Base-by-base conservation (phyloP, 2,113 vertebrate genomes). In the Prolemur simus region DNA sequence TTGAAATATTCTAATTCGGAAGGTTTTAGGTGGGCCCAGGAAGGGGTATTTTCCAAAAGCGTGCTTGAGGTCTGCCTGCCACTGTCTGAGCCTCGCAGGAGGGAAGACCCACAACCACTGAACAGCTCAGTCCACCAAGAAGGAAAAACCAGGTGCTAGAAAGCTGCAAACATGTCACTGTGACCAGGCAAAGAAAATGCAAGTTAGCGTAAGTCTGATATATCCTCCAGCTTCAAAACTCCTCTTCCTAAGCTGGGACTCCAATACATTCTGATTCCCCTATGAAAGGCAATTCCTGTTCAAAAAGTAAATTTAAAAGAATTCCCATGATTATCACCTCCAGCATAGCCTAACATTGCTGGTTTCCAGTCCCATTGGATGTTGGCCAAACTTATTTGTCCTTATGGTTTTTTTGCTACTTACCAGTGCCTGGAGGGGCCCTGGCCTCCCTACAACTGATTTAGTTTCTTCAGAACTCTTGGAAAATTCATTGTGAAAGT, bases 281-380 rank as follows among this genome's bases (percentile, higher is more conserved):
- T 71, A 94, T 93, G 34, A 86, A 88, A 93, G 52, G 34, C 4
- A 52, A 47, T 91, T 92, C 13, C 27, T 18, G 29, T 27, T 81
- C 0, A 42, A 63, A 73, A n/a, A n/a, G 32, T 39, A n/a, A 63
- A 64, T 54, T 17, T 32, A 18, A 32, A 71, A 32, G 6, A 12
- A 2, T 39, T 58, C 14, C 42, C 68, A 20, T 7, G 49, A 5
- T 39, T 56, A 32, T 66, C 34, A 6, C 21, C 54, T 49, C 7
- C 4, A 45, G 77, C 71, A 76, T 25, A 49, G 52, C 29, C 27
- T 42, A 54, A 27, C 17, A 3, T 39, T 29, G 4, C 4, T 13
- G 6, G 83, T 37, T 84, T 91, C 78, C 89, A 64, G 82, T 17
- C 29, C 42, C 64, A 25, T 14, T 39, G 71, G 27, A 21, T 21